phyloP scores from a whole-genome alignment of 2,113 vertebrate genomes.

The Actinemys pallida region DNA sequence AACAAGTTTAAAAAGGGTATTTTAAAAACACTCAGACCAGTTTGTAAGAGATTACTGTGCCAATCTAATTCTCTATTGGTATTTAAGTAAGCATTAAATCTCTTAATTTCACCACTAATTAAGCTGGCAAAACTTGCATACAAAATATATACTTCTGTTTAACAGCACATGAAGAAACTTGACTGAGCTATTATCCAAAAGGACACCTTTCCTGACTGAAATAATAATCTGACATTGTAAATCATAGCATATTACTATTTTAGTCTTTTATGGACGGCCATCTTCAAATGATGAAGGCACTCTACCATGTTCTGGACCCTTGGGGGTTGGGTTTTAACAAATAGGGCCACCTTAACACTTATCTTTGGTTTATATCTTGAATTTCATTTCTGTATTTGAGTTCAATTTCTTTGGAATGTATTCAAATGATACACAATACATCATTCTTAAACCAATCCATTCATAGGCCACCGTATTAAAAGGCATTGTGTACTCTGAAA shows the following conservation, averaged over 20 bases:
- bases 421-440: constrained; percentile 18
- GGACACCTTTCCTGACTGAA: constrained; percentile 56
- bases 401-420: background rate
- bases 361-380: constrained; percentile 37
- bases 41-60: background rate
- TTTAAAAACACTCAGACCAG: background rate
- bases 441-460: background rate
- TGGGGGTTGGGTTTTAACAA: constrained; percentile 22
- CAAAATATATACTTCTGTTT: background rate
- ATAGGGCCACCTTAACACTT: constrained; percentile 13
- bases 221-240: constrained; percentile 56
- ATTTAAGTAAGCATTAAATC: background rate
- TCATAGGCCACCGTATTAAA: background rate
- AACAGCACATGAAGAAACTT: constrained; percentile 21
- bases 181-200: constrained; percentile 46
- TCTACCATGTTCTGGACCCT: constrained; percentile 10
- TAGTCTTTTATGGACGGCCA: constrained; percentile 33
- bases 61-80: background rate
- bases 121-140: constrained; percentile 18
- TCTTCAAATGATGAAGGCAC: constrained; percentile 13
- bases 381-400: background rate
- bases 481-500: constrained; percentile 25
- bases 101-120: constrained; percentile 26
- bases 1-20: background rate
- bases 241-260: constrained; percentile 46